Conservation (phyloP, 2,888 invertebrate species). For the Nemapogon koenigi region DNA sequence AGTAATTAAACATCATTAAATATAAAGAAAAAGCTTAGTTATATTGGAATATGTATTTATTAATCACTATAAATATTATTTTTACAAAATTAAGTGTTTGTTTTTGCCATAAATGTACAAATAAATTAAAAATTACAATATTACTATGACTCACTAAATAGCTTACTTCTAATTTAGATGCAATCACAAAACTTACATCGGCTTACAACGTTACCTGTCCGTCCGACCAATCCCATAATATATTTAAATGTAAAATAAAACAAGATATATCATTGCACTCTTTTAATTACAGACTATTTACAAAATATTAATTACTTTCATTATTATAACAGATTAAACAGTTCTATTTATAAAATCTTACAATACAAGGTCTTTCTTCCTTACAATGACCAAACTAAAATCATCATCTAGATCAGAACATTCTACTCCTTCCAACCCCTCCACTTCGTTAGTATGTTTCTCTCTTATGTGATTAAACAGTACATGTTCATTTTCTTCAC, state of each 20-base stretch:
- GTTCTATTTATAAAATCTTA: background rate
- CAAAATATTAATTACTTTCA: too few relatives aligned
- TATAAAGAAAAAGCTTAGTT: background rate
- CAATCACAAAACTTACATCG: too few relatives aligned
- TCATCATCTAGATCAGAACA: constrained; percentile 1
- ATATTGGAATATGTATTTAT: too few relatives aligned
- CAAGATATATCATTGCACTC: too few relatives aligned
- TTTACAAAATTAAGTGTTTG: background rate
- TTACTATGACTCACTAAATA: too few relatives aligned
- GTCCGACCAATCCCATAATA: too few relatives aligned
- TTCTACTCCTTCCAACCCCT: constrained; percentile 9
- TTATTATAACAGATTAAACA: background rate
- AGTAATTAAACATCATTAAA: background rate
- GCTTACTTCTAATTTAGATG: too few relatives aligned
- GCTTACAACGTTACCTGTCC: too few relatives aligned
- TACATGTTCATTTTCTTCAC: constrained; percentile 6
- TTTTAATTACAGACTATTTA: too few relatives aligned
- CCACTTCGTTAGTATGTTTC: constrained; percentile 10
- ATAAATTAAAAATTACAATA: background rate
- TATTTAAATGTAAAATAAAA: too few relatives aligned
- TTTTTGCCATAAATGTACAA: background rate
- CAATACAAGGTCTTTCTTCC: constrained; percentile 2
- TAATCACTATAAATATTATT: background rate
- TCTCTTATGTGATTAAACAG: constrained; percentile 13
- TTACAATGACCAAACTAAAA: constrained; percentile 7